Conservation (phyloP, 2,113 vertebrate genomes). For the Oceanodroma tethys region DNA sequence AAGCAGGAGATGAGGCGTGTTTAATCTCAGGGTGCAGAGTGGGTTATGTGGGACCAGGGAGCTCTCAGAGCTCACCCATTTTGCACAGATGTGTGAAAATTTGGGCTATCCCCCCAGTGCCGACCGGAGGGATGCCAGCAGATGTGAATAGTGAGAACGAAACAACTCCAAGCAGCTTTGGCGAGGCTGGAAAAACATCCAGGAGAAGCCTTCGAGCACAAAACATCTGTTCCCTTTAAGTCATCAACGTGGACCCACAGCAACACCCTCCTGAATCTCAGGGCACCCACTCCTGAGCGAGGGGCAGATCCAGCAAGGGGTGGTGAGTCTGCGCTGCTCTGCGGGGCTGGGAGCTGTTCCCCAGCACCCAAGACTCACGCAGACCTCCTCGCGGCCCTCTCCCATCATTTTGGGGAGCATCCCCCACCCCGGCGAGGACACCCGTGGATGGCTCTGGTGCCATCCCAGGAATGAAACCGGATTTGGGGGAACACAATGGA, state of each 20-base stretch:
- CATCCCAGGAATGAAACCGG: accelerated
- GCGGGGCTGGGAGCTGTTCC: accelerated
- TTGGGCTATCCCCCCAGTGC: accelerated
- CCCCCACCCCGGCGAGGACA: not conserved
- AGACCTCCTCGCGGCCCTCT: not conserved
- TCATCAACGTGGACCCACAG: accelerated
- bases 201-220: not conserved
- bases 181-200: not conserved
- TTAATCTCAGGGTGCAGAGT: accelerated
- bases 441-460: accelerated
- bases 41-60: too few species aligned
- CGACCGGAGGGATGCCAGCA: accelerated
- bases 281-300: accelerated
- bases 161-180: not conserved
- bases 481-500: accelerated
- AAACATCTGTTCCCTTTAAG: not conserved
- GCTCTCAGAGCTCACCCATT: not conserved
- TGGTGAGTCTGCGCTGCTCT: accelerated
- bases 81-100: accelerated
- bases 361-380: accelerated
- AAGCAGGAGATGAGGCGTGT: accelerated
- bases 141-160: accelerated
- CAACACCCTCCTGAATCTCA: accelerated
- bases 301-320: not conserved
- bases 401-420: accelerated